phyloP scores from a whole-genome alignment of 2,888 invertebrate species.

The Magallana nippona region DNA sequence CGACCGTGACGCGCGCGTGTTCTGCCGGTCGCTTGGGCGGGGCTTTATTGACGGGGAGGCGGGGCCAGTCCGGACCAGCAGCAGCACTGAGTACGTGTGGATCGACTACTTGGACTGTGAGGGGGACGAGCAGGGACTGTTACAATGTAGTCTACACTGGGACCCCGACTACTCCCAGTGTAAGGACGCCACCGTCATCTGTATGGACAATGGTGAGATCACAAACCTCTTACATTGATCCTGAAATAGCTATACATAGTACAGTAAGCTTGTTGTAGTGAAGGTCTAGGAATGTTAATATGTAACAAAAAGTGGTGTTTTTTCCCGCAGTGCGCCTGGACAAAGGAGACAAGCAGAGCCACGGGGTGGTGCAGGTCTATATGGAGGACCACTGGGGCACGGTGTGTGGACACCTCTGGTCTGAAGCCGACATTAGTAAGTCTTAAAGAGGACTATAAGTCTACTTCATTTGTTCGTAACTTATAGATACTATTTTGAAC shows the following conservation, averaged over 20 bases:
- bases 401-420: constrained; percentile 88
- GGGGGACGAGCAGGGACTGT: constrained; percentile 86
- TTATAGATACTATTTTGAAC: too few relatives aligned
- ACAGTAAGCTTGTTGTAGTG: too few relatives aligned
- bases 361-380: constrained; percentile 66
- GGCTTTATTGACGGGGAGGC: constrained; percentile 57
- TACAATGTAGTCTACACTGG: constrained; percentile 82
- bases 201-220: constrained; percentile 63
- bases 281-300: not conserved
- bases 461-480: too few relatives aligned
- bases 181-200: constrained; percentile 66
- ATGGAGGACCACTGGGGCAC: constrained; percentile 85
- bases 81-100: constrained; percentile 74
- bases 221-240: too few relatives aligned
- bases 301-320: not conserved
- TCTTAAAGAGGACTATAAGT: not conserved
- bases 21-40: constrained; percentile 60
- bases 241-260: too few relatives aligned
- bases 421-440: constrained; percentile 83
- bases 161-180: constrained; percentile 59
- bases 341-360: constrained; percentile 61
- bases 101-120: constrained; percentile 87
- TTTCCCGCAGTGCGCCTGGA: constrained; percentile 60
- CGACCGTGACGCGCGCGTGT: constrained; percentile 61
- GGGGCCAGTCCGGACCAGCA: constrained; percentile 46